These are phyloP conservation scores for Neoaliturus tenellus DNA, from an alignment of 2,888 invertebrate species.

Conservation along the genomic window DNA sequence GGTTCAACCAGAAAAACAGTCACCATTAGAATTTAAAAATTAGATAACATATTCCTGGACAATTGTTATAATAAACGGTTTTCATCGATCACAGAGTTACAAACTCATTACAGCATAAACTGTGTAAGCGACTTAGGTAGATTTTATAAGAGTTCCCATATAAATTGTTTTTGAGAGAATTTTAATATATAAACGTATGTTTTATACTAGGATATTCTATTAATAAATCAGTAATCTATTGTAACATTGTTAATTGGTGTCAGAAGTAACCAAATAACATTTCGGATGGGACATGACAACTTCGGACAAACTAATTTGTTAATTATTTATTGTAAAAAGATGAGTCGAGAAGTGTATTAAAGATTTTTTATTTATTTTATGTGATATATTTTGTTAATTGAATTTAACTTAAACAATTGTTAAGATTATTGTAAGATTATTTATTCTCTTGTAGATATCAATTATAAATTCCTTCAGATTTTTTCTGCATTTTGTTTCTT, in stretches of 20 bases:
- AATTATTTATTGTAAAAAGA: slow-evolving; percentile 45
- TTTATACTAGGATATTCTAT: slow-evolving; percentile 29
- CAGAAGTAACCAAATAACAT: slow-evolving; percentile 34
- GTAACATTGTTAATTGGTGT: slow-evolving; percentile 45
- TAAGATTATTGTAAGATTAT: slow-evolving; percentile 48
- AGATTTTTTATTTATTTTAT: slow-evolving; percentile 46
- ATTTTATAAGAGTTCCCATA: neutral
- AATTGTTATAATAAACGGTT: neutral
- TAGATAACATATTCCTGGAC: neutral
- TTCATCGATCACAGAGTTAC: neutral
- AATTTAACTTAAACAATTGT: slow-evolving; percentile 35
- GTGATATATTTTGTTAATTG: slow-evolving; percentile 51
- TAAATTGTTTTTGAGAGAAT: neutral
- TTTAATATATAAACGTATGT: slow-evolving; percentile 30
- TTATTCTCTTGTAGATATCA: slow-evolving; percentile 19
- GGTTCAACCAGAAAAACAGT: neutral
- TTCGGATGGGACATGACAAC: slow-evolving; percentile 37
- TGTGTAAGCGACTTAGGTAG: neutral
- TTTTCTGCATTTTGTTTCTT: neutral
- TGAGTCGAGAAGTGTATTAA: slow-evolving; percentile 29
- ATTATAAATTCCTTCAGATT: slow-evolving; percentile 5
- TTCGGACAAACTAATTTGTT: slow-evolving; percentile 42
- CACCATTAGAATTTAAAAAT: neutral
- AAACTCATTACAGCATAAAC: neutral
- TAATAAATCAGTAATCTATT: slow-evolving; percentile 33